Conservation (phyloP, 64 coral and sea anemone species). For the Stylophora pistillata region DNA sequence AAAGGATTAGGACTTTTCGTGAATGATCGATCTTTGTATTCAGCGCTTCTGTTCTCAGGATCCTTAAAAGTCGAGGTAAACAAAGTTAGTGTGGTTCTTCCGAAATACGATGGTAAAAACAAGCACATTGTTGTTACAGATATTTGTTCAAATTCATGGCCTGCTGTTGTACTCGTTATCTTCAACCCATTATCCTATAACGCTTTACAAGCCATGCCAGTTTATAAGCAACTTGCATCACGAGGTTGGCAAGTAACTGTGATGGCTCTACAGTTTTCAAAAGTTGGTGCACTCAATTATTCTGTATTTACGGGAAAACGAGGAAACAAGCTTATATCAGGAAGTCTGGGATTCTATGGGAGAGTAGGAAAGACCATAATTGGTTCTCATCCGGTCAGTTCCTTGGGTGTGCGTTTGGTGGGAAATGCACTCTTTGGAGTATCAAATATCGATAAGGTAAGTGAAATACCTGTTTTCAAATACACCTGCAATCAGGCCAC, state of each 20-base stretch:
- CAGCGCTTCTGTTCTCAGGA: slow-evolving; percentile 10
- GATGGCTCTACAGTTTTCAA: slow-evolving; percentile 37
- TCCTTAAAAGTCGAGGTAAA: neutral
- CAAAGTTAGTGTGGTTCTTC: neutral
- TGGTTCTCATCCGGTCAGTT: neutral
- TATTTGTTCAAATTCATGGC: neutral
- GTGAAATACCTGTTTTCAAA: neutral
- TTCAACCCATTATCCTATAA: slow-evolving; percentile 40
- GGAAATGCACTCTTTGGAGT: neutral
- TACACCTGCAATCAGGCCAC: neutral
- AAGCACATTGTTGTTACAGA: slow-evolving; percentile 17
- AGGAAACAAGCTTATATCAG: neutral
- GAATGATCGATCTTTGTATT: neutral
- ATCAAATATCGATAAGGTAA: neutral
- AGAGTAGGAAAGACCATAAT: neutral
- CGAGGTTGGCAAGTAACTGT: slow-evolving; percentile 4
- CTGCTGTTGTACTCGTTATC: neutral
- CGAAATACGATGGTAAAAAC: slow-evolving; percentile 3
- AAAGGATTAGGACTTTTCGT: neutral
- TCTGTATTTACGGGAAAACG: neutral
- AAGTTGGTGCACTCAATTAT: neutral
- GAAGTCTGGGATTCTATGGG: slow-evolving; percentile 31
- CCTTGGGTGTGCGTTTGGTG: neutral
- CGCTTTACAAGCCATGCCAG: neutral
- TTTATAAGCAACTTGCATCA: slow-evolving; percentile 14